These are phyloP conservation scores for Metridium senile DNA, from an alignment of 92 coral and sea anemone genomes.

Conservation along the genomic window DNA sequence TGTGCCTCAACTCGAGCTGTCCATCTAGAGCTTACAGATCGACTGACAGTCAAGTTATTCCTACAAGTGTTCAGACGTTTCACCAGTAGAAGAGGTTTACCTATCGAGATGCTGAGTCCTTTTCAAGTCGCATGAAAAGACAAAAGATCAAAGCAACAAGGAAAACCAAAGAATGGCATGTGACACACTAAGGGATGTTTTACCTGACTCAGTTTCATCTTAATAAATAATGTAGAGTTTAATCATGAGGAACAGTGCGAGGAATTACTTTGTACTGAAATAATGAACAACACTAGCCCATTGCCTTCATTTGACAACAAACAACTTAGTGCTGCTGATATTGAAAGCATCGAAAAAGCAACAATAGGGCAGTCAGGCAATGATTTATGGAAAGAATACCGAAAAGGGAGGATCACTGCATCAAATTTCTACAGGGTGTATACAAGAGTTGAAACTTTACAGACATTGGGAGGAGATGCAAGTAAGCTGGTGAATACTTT, in stretches of 20 bases:
- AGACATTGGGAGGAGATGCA: conserved; percentile 9
- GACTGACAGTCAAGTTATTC: no score
- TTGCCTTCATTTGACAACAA: neutral
- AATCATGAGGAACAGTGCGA: neutral
- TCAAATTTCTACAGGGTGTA: conserved; percentile 39
- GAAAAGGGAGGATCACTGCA: conserved; percentile 51
- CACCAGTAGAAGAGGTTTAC: no score
- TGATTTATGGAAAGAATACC: conserved; percentile 24
- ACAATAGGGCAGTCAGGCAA: conserved; percentile 48
- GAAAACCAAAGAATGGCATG: conserved; percentile 37
- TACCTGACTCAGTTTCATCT: conserved; percentile 51
- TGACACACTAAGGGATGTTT: conserved; percentile 15
- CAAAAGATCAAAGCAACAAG: conserved; percentile 20
- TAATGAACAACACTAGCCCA: neutral
- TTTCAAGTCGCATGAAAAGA: conserved; percentile 28
- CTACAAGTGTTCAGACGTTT: no score
- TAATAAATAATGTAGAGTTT: conserved; percentile 33
- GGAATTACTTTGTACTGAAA: neutral
- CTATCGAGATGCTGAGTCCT: no score
- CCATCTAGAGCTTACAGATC: no score
- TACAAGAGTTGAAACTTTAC: conserved; percentile 38
- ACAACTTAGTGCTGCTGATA: neutral
- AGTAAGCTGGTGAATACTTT: conserved; percentile 42
- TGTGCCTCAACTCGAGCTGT: no score
- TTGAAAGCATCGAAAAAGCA: conserved; percentile 13